Evolutionary conservation across 2,888 invertebrate species (phyloP).

Genomic region (Pediacus dermestoides): DNA sequence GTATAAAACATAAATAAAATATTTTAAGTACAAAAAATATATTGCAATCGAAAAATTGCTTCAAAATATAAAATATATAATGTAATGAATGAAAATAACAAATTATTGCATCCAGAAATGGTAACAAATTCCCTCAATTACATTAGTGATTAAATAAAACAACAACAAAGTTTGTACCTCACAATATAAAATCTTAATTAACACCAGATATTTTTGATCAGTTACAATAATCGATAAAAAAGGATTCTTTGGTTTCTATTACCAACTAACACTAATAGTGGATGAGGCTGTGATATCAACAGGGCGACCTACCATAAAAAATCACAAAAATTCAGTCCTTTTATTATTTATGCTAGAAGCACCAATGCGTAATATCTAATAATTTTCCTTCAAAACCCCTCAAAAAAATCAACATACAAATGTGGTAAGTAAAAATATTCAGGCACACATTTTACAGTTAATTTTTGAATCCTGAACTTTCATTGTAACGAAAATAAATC

Average conservation of each 20-base stretch:
- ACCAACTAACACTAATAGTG: constrained; percentile 26
- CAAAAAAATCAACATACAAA: too few relatives aligned
- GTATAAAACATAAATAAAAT: too few relatives aligned
- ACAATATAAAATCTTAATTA: constrained; percentile 10
- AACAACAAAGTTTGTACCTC: constrained; percentile 8
- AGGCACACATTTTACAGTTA: too few relatives aligned
- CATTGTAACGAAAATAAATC: too few relatives aligned
- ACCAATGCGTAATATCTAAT: constrained; percentile 30
- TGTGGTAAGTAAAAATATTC: too few relatives aligned
- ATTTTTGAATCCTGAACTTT: too few relatives aligned
- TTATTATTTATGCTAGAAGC: constrained; percentile 35
- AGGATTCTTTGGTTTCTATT: constrained; percentile 27
- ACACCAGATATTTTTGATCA: not conserved
- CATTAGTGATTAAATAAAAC: constrained; percentile 5
- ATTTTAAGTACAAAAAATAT: constrained; percentile 28
- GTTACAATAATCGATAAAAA: constrained; percentile 5
- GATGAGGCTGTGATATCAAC: constrained; percentile 17
- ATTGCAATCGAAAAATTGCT: constrained; percentile 18
- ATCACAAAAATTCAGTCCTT: constrained; percentile 38
- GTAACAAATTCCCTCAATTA: constrained; percentile 22
- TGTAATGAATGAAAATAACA: constrained; percentile 17
- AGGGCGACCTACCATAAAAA: constrained; percentile 31
- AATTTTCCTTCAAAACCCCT: too few relatives aligned
- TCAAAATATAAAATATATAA: constrained; percentile 18
- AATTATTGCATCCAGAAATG: constrained; percentile 28